These are phyloP conservation scores for Hemibagrus guttatus DNA, from an alignment of 2,797 vertebrate genomes.

Conservation along the genomic window DNA sequence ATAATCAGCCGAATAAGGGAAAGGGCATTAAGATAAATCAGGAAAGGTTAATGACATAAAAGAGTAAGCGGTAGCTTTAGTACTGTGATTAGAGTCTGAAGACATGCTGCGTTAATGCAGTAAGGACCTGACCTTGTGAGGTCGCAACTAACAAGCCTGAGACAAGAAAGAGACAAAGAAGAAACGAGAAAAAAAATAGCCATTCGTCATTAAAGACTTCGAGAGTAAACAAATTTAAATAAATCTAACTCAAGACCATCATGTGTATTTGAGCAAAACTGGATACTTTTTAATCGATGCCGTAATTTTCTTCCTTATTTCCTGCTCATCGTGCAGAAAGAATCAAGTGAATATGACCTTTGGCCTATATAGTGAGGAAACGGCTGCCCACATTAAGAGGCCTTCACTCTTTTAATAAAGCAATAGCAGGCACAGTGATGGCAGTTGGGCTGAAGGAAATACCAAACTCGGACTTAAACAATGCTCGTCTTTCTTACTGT, in stretches of 20 bases:
- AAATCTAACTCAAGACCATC: not conserved
- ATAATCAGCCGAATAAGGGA: constrained; percentile 14
- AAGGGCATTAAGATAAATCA: constrained; percentile 17
- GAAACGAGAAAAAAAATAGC: not conserved
- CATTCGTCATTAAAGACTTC: not conserved
- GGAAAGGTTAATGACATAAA: constrained; percentile 43
- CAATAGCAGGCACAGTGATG: constrained; percentile 33
- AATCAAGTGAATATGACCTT: constrained; percentile 47
- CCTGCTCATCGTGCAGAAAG: constrained; percentile 9
- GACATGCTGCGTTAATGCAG: constrained; percentile 18
- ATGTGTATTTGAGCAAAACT: not conserved
- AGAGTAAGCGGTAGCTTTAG: constrained; percentile 11
- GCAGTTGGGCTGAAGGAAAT: constrained; percentile 53
- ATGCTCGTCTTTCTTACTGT: constrained; percentile 56
- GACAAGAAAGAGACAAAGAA: not conserved
- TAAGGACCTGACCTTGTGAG: constrained; percentile 26
- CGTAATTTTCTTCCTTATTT: not conserved
- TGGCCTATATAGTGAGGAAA: constrained; percentile 55
- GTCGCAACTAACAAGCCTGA: constrained; percentile 31
- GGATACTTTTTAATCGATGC: not conserved
- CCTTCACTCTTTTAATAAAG: constrained; percentile 39
- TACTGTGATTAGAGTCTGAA: constrained; percentile 28
- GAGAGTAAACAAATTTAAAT: too few relatives aligned
- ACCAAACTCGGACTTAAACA: constrained; percentile 45
- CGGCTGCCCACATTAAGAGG: constrained; percentile 52